Evolutionary conservation across 2,113 vertebrate species (phyloP), one percentile per base, ranked within the genome.

Genomic region (Carassius auratus): DNA sequence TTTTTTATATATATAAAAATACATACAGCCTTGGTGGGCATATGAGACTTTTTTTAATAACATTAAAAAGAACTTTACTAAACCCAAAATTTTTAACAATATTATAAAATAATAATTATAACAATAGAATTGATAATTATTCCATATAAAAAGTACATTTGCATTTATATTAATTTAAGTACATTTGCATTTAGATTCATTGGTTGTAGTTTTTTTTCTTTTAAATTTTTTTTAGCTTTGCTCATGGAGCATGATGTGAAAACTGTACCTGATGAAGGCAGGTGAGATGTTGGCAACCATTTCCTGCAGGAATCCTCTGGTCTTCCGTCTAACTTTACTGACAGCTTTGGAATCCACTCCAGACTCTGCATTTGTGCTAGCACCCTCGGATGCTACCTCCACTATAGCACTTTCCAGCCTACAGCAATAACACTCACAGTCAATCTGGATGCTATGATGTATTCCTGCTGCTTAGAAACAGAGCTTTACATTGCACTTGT

Each of bases 221-320:
- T 21, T 4, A n/a, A 45, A 45, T 61, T 9, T 3, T 61, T 61
- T 9, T 3, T 61, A n/a, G 57, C 8, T n/a, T 61, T 61, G 57
- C 45, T 48, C 45, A 48, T 45, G 42, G 45, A 48, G 45, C 42
- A 74, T 3, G 14, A 1, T 48, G n/a, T n/a, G 12, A 74, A 75
- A 30, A 33, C 17, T 81, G 81, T 94, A 98, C 98, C 98, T 97
- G 91, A 99, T 97, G 89, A 99, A 96, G 66, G 94, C 92, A 3
- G 98, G 98, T 2, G 98, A 99, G 86, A 99, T 93, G 50, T 95
- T 97, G 84, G 98, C 98, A 88, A 98, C 98, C 98, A 99, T 99
- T 91, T 97, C 96, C 89, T 99, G 97, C 12, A 99, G 96, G 89
- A 97, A 95, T 64, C 90, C 95, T 86, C 94, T 93, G 80, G 98